phyloP scores from a whole-genome alignment of 2,888 invertebrate genomes.

The Drosophila meridiana region DNA sequence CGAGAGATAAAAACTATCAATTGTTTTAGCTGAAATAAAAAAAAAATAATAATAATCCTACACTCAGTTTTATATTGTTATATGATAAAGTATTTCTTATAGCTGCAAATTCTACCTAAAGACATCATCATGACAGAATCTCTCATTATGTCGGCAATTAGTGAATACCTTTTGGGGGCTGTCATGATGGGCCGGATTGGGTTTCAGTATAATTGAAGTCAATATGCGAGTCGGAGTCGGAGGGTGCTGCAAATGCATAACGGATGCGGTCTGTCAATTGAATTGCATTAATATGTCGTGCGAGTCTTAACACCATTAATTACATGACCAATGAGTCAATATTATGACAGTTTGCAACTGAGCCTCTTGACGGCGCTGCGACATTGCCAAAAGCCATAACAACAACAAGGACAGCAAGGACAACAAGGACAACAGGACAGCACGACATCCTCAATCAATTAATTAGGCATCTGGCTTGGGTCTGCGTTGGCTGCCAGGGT shows the following conservation, averaged over 20 bases:
- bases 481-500: not conserved
- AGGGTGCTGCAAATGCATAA: constrained; percentile 46
- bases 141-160: constrained; percentile 47
- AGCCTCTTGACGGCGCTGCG: constrained; percentile 10
- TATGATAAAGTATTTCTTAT: too few relatives aligned
- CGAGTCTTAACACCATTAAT: constrained; percentile 76
- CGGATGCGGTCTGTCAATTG: constrained; percentile 71
- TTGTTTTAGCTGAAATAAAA: too few relatives aligned
- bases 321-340: constrained; percentile 76
- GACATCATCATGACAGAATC: not conserved
- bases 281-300: constrained; percentile 71
- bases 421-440: constrained; percentile 15
- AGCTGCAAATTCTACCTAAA: not conserved
- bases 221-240: constrained; percentile 62
- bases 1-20: too few relatives aligned
- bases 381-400: constrained; percentile 1
- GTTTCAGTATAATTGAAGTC: constrained; percentile 80
- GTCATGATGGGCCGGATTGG: not conserved
- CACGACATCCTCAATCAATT: constrained; percentile 62
- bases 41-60: too few relatives aligned
- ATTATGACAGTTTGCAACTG: constrained; percentile 67
- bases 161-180: constrained; percentile 31
- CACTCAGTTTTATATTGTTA: too few relatives aligned
- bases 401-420: constrained; percentile 14
- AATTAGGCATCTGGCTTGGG: constrained; percentile 49